phyloP scores from a whole-genome alignment of 1,140 invertebrate species.

The Solen grandis region DNA sequence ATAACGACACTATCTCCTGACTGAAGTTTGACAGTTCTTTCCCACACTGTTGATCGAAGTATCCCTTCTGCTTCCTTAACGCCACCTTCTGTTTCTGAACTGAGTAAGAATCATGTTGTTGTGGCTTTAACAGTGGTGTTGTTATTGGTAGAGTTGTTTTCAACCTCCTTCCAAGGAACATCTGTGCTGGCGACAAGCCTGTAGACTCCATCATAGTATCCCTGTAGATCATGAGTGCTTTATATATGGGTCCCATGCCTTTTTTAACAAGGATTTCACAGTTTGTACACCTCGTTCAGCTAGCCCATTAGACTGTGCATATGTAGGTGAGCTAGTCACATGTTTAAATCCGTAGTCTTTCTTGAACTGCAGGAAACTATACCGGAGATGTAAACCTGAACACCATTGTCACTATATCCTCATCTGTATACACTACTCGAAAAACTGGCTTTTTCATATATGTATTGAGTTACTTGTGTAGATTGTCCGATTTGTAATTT shows the following conservation, averaged over 20 bases:
- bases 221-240: conserved; percentile 17
- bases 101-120: neutral
- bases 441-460: conserved; percentile 54
- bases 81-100: neutral
- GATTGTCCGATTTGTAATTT: conserved; percentile 33
- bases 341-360: conserved; percentile 57
- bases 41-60: neutral
- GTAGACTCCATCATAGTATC: conserved; percentile 6
- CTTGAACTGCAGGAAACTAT: conserved; percentile 48
- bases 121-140: neutral
- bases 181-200: conserved; percentile 2
- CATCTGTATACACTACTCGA: conserved; percentile 53
- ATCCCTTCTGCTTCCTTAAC: neutral
- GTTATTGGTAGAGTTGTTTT: conserved; percentile 16
- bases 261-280: conserved; percentile 52
- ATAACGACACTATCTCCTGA: conserved; percentile 1
- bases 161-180: conserved; percentile 12
- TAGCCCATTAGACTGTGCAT: conserved; percentile 54
- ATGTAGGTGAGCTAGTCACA: conserved; percentile 42
- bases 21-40: neutral
- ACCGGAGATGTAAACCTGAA: conserved; percentile 54
- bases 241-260: conserved; percentile 26
- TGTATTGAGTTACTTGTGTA: conserved; percentile 40
- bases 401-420: conserved; percentile 58
- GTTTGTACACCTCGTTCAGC: conserved; percentile 57